Evolutionary conservation across 2,888 invertebrate species (phyloP).

Genomic region (Drosophila rubida): DNA sequence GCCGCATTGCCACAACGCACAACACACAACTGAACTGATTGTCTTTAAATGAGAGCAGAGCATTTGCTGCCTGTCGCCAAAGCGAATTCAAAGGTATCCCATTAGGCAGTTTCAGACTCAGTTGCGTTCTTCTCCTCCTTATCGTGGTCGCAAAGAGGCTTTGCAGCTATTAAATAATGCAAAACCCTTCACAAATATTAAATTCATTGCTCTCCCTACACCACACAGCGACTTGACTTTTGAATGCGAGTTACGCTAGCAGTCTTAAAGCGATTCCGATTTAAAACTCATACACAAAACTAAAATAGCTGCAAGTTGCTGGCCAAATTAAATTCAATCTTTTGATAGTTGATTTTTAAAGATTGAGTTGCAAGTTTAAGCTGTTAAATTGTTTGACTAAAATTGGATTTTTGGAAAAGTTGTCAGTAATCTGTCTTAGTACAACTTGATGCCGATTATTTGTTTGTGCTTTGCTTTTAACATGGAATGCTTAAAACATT

Average conservation of each 20-base stretch:
- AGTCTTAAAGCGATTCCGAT: neutral
- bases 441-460: too few relatives aligned
- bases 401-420: too few relatives aligned
- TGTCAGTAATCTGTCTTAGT: too few relatives aligned
- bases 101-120: neutral
- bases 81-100: constrained; percentile 1
- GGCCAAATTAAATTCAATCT: too few relatives aligned
- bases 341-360: too few relatives aligned
- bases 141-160: neutral
- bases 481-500: too few relatives aligned
- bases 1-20: neutral
- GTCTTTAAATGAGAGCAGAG: constrained; percentile 49
- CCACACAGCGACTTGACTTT: too few relatives aligned
- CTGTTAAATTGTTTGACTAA: too few relatives aligned
- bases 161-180: neutral
- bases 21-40: neutral
- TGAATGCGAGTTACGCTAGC: neutral
- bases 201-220: neutral
- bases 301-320: too few relatives aligned
- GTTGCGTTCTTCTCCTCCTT: neutral
- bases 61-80: constrained; percentile 16
- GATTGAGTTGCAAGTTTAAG: too few relatives aligned
- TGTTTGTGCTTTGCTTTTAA: too few relatives aligned
- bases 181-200: neutral
- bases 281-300: too few relatives aligned